A percentile compares a stretch with the other conserved stretches of the same genome.
These are phyloP conservation scores for Aleadryas rufinucha DNA, from an alignment of 2,113 vertebrate species.

Conservation along the genomic window DNA sequence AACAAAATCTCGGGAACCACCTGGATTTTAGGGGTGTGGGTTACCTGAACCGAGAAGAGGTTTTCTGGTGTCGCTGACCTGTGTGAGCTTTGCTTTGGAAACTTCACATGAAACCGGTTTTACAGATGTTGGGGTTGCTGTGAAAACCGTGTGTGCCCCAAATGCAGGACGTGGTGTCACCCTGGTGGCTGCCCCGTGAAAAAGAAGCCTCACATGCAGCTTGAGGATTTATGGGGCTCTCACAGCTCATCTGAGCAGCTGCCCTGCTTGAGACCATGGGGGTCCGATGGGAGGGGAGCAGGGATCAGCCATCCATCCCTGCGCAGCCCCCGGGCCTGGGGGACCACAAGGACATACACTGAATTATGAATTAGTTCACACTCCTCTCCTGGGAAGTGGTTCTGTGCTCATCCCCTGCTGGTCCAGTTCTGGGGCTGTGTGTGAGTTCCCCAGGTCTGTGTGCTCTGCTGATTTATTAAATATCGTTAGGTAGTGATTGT, in stretches of 20 bases:
- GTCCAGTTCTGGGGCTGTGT: background rate
- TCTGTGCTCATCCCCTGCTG: background rate
- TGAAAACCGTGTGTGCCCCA: background rate
- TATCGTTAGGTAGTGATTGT: rapidly evolving
- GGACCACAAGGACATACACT: background rate
- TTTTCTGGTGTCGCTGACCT: background rate
- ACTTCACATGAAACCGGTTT: background rate
- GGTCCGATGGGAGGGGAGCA: background rate
- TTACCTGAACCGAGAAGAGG: background rate
- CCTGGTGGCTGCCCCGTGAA: background rate
- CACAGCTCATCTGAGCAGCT: background rate
- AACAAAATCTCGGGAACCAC: slow-evolving; percentile 47
- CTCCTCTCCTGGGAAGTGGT: background rate
- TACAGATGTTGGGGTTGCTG: background rate
- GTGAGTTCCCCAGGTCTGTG: background rate
- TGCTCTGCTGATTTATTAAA: background rate
- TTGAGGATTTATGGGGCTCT: background rate
- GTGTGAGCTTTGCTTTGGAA: background rate
- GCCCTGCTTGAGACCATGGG: background rate
- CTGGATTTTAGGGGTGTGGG: slow-evolving; percentile 39
- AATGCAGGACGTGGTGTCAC: background rate
- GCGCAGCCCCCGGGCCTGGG: rapidly evolving
- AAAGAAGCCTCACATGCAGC: background rate
- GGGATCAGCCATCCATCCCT: background rate
- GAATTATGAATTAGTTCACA: background rate